Percentiles rank a stretch among this genome's conserved stretches.
These are phyloP conservation scores for Eupithecia inturbata DNA, from an alignment of 2,888 invertebrate species.

Conservation along the genomic window DNA sequence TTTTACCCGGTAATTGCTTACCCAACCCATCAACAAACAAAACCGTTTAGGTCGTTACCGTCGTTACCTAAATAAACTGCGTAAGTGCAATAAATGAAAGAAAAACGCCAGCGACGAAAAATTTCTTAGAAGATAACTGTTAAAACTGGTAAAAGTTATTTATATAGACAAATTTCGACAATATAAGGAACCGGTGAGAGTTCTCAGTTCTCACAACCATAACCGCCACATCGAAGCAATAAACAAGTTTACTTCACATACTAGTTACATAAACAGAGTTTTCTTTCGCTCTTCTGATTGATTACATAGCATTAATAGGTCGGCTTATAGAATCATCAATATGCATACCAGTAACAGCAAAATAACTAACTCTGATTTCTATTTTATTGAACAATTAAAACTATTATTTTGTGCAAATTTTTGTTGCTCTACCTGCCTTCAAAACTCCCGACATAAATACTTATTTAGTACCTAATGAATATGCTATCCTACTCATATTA, in stretches of 20 bases:
- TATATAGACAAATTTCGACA: constrained; percentile 23
- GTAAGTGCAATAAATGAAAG: neutral
- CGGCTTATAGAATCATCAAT: neutral
- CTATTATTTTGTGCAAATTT: neutral
- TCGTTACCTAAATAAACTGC: neutral
- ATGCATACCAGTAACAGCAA: neutral
- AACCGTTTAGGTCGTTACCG: neutral
- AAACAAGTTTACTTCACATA: constrained; percentile 32
- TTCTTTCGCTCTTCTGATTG: constrained; percentile 31
- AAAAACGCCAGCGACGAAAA: constrained; percentile 20
- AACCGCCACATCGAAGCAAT: constrained; percentile 11
- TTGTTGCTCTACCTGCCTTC: neutral
- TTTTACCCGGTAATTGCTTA: neutral
- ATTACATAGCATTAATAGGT: neutral
- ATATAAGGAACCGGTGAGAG: constrained; percentile 19
- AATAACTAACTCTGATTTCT: neutral
- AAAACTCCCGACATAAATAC: neutral
- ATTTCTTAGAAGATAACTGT: constrained; percentile 13
- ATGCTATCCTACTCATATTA: neutral
- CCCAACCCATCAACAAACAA: neutral
- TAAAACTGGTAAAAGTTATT: constrained; percentile 21
- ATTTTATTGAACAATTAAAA: neutral
- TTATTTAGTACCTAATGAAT: neutral
- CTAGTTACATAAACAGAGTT: constrained; percentile 35
- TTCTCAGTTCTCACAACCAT: constrained; percentile 8